Conservation (phyloP, 2,113 vertebrate species). For the Chaetodon trifascialis region DNA sequence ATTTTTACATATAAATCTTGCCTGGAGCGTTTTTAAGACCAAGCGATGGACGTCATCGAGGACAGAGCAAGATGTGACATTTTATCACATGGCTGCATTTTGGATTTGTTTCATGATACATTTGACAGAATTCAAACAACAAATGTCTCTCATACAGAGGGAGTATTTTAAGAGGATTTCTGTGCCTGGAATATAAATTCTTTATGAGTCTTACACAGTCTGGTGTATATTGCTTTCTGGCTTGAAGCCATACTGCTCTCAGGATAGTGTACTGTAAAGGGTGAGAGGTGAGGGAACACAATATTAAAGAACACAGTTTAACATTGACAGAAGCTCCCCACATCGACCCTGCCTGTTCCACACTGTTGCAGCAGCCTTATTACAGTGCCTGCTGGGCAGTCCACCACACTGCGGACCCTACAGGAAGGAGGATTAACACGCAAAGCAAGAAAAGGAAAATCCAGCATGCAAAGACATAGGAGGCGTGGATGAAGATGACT, state of each 20-base stretch:
- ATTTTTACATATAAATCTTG: slow-evolving; percentile 31
- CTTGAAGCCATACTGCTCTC: slow-evolving; percentile 22
- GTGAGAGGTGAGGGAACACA: slow-evolving; percentile 34
- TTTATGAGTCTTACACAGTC: slow-evolving; percentile 21
- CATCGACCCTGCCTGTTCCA: slow-evolving; percentile 11
- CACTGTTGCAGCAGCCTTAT: slow-evolving; percentile 28
- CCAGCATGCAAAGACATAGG: neutral
- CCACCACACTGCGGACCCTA: slow-evolving; percentile 6
- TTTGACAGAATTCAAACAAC: slow-evolving; percentile 27
- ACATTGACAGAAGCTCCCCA: slow-evolving; percentile 5
- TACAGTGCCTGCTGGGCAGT: slow-evolving; percentile 6
- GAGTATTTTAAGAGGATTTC: slow-evolving; percentile 12
- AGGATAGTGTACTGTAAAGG: neutral
- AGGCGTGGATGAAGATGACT: neutral
- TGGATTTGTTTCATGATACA: slow-evolving; percentile 16
- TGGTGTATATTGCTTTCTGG: slow-evolving; percentile 25
- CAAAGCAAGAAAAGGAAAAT: neutral
- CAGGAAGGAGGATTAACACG: slow-evolving; percentile 4
- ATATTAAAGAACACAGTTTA: slow-evolving; percentile 48
- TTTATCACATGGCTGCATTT: slow-evolving; percentile 29
- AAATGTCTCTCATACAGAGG: slow-evolving; percentile 26
- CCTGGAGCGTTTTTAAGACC: slow-evolving; percentile 19
- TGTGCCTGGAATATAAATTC: slow-evolving; percentile 42
- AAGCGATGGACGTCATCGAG: slow-evolving; percentile 4
- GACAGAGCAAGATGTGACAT: slow-evolving; percentile 15